Conservation (phyloP, 2,888 invertebrate genomes). For the Venustoraphidia nigricollis region DNA sequence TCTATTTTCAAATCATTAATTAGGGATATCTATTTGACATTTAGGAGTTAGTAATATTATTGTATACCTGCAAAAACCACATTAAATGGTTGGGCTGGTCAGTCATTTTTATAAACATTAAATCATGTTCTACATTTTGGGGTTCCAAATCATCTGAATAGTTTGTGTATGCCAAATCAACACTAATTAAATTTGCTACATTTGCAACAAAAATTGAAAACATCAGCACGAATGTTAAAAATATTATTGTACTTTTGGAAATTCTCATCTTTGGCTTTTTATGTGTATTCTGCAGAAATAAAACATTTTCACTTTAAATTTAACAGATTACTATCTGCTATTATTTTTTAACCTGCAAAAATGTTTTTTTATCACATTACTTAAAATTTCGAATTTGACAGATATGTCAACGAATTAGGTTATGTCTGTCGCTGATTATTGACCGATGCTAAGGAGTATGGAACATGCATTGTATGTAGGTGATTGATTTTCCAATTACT, state of each 20-base stretch:
- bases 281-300: too few relatives aligned
- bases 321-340: too few relatives aligned
- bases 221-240: constrained; percentile 44
- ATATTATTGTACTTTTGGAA: constrained; percentile 41
- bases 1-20: constrained; percentile 31
- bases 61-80: constrained; percentile 62
- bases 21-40: too few relatives aligned
- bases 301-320: too few relatives aligned
- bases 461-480: too few relatives aligned
- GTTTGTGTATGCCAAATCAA: constrained; percentile 26
- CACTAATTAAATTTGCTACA: constrained; percentile 49
- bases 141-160: constrained; percentile 11
- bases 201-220: constrained; percentile 53
- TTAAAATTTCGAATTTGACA: too few relatives aligned
- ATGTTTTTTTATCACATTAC: too few relatives aligned
- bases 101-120: constrained; percentile 29
- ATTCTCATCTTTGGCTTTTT: constrained; percentile 36
- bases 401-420: too few relatives aligned
- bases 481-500: too few relatives aligned
- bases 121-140: constrained; percentile 6
- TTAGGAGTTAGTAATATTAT: neutral
- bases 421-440: too few relatives aligned
- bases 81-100: constrained; percentile 43
- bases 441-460: too few relatives aligned
- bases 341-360: too few relatives aligned